Base-by-base conservation (phyloP, 1,140 invertebrate genomes). In the Pseudoatta argentina region DNA sequence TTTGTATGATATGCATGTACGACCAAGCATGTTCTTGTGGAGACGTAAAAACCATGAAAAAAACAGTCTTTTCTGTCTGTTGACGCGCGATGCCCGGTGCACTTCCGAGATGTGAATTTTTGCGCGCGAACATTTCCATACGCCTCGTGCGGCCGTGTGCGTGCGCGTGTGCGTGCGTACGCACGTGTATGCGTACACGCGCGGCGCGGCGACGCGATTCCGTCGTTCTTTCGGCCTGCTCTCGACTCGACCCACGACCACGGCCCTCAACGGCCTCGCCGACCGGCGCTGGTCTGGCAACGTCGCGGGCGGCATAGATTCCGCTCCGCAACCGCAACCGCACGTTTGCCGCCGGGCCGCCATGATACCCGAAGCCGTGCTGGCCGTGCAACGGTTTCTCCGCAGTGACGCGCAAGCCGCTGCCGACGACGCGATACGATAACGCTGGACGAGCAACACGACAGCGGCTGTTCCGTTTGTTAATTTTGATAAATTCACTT, bases 291-390 rank as follows among this genome's bases (percentile, higher is more conserved):
- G 86, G 87, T 90, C 81, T 91, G 90, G 91, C 88, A 89, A 89
- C 87, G 78, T 87, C 82, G 90, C 87, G 71, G 86, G 76, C 89
- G 91, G 93, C 90, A 89, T 92, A 87, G 89, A 93, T 94, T 93
- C 93, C 93, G 93, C 92, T 92, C 92, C 92, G 93, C 92, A 93
- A 91, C 89, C 93, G 93, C 93, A 94, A 91, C 92, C 92, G 91
- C 88, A 91, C 87, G 86, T 82, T 82, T 86, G 89, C 88, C 88
- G 89, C 88, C 88, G 92, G 67, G 86, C 71, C 91, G 87, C 87
- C 89, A 88, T 88, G 87, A 88, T 89, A 85, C 85, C 88, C 88
- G 85, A 85, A 83, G 72, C 85, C 73, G 75, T 77, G 73, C 69
- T 85, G 61, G 87, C 89, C 87, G 83, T 91, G 79, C 91, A 93